Conservation (phyloP, 1,140 invertebrate genomes). For the Drosophila ficusphila region DNA sequence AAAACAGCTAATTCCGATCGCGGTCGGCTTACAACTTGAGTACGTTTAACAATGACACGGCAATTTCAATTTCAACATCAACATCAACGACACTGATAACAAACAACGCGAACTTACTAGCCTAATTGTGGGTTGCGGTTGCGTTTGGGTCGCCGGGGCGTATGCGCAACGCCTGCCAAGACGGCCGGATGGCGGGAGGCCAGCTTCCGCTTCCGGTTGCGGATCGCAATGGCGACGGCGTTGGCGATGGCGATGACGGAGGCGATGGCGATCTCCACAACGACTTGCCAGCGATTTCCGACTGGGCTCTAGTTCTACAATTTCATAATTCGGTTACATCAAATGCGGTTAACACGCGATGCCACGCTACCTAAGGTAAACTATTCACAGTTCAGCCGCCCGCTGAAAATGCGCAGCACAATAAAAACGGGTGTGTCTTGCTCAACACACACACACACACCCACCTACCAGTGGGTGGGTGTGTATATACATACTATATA, state of each 20-base stretch:
- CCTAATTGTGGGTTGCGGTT: conserved; percentile 37
- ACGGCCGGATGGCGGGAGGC: conserved; percentile 30
- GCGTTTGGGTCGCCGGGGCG: conserved; percentile 29
- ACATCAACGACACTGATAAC: conserved; percentile 55
- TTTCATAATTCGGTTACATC: conserved; percentile 41
- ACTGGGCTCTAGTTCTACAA: conserved; percentile 9
- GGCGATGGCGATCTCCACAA: conserved; percentile 7
- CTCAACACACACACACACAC: conserved; percentile 2
- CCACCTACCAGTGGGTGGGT: conserved; percentile 15
- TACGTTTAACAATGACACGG: conserved; percentile 59
- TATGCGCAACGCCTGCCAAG: conserved; percentile 49
- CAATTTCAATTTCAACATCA: conserved; percentile 50
- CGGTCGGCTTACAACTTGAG: conserved; percentile 43
- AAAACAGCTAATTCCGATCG: conserved; percentile 42
- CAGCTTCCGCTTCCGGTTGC: conserved; percentile 24
- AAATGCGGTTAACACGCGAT: conserved; percentile 21
- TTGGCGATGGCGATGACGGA: too few relatives aligned
- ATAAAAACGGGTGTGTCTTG: conserved; percentile 29
- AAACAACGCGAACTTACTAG: conserved; percentile 64
- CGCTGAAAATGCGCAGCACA: conserved; percentile 41
- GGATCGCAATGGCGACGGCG: too few relatives aligned
- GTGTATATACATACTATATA: conserved; percentile 19
- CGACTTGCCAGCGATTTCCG: conserved; percentile 11
- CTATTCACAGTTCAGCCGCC: conserved; percentile 45
- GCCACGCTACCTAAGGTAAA: conserved; percentile 37